These are phyloP conservation scores for Tetraodon nigroviridis DNA, from an alignment of 2,113 vertebrate genomes.

Conservation along the genomic window DNA sequence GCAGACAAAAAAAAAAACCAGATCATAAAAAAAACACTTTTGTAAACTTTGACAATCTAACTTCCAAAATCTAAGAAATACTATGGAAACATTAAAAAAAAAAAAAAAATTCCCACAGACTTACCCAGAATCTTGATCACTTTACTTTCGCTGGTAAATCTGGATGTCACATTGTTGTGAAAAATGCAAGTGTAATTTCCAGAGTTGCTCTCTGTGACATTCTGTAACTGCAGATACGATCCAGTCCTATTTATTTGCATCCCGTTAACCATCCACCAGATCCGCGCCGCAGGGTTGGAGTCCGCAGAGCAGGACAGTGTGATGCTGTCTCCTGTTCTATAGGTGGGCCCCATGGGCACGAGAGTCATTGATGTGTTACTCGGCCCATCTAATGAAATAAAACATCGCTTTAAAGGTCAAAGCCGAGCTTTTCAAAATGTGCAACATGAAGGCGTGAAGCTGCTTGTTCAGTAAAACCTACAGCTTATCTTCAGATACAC, in stretches of 20 bases:
- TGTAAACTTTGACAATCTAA: too few species aligned
- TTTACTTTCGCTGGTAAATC: slow-evolving; percentile 25
- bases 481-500: slow-evolving; percentile 64
- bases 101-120: background rate
- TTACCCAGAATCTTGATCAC: slow-evolving; percentile 56
- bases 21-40: too few species aligned
- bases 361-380: slow-evolving; percentile 36
- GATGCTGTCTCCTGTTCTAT: slow-evolving; percentile 56
- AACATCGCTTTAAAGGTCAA: too few species aligned
- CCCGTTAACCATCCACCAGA: slow-evolving; percentile 58
- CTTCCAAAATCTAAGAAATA: background rate
- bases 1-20: too few species aligned
- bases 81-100: background rate
- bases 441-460: background rate
- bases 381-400: slow-evolving; percentile 62
- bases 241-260: slow-evolving; percentile 8
- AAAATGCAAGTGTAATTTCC: slow-evolving; percentile 66
- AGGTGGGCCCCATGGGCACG: slow-evolving; percentile 12
- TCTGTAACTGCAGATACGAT: slow-evolving; percentile 32
- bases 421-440: background rate
- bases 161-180: slow-evolving; percentile 57
- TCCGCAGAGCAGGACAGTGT: slow-evolving; percentile 55
- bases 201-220: slow-evolving; percentile 11
- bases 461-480: slow-evolving; percentile 46
- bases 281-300: slow-evolving; percentile 55